Base-by-base conservation (phyloP, 2,888 invertebrate species). In the Eremobia ochroleuca region DNA sequence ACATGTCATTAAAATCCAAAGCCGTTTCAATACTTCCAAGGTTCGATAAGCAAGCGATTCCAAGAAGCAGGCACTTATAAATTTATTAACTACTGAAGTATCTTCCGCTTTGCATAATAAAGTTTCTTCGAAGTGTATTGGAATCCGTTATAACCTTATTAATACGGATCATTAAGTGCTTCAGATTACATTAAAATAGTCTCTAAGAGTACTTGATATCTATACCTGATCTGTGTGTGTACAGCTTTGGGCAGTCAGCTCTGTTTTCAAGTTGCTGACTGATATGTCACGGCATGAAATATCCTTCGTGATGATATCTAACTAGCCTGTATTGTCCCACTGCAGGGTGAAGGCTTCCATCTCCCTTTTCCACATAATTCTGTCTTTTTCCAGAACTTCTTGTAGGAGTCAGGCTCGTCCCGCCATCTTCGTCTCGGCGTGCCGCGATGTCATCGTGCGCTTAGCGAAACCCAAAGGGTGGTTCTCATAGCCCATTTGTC, bases 41-140 rank as follows among this genome's bases (percentile, higher is more conserved):
- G 65, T 66, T 76, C 31, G 59, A 83, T 65, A 43, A 59, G 18
- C 52, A 76, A 69, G 31, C 21, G 37, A 18, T 70, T 66, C 69
- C 21, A 43, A 34, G 69, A 76, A 80, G 52, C 4, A 15, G 8
- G 8, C n/a, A 69, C 65, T 82, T 76, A 79, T 59, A 58, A 49
- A 78, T 82, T 55, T 66, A 82, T 62, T 55, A 76, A 66, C 70
- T 49, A 61, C 9, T 37, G 28, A 49, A 70, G 13, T 76, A 46
- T 76, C 59, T 76, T 82, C 46, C 43, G 46, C 40, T 83, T 68
- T 82, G 65, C 59, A 76, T 70, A 61, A 58, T 55, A 61, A 66
- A 80, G 40, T 82, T 66, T 76, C 77, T 66, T 59, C 34, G 55
- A 80, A 82, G 66, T 58, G 18, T 49, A 70, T 70, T 34, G 18